These are phyloP conservation scores for Drosophila eohydei DNA, from an alignment of 2,888 invertebrate genomes.

Conservation along the genomic window DNA sequence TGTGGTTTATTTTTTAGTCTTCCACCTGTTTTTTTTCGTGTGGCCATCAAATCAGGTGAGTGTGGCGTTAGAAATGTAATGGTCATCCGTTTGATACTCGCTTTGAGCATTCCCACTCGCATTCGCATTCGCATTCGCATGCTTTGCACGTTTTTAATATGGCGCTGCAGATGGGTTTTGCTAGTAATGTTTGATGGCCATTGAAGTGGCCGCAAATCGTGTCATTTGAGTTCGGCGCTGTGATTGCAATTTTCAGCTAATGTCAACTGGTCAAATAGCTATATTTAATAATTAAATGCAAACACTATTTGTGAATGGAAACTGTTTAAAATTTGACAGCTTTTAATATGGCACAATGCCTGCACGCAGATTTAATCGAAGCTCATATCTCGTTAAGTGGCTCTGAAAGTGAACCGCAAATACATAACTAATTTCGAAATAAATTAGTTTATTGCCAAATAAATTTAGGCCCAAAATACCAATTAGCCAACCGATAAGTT, in stretches of 20 bases:
- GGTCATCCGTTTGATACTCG: conserved; percentile 2
- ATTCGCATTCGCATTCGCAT: conserved; percentile 40
- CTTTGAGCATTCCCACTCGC: conserved; percentile 2
- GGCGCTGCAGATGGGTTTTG: conserved; percentile 34
- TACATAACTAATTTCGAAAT: not conserved
- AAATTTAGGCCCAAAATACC: not conserved
- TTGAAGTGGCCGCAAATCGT: conserved; percentile 42
- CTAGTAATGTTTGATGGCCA: conserved; percentile 20
- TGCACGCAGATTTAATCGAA: not conserved
- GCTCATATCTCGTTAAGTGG: conserved; percentile 8
- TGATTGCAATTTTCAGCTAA: conserved; percentile 9
- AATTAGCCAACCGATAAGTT: not conserved
- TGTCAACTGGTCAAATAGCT: not conserved
- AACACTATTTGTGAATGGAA: conserved; percentile 5
- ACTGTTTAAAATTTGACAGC: conserved; percentile 8
- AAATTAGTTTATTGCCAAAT: conserved; percentile 8
- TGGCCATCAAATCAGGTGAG: conserved; percentile 34
- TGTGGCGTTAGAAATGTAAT: conserved; percentile 42
- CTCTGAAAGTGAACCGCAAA: not conserved
- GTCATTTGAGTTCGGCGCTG: conserved; percentile 6
- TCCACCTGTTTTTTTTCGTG: not conserved
- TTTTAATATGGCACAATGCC: not conserved
- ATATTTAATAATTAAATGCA: conserved; percentile 18
- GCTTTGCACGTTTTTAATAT: conserved; percentile 69
- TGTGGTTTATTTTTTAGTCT: conserved; percentile 33